phyloP scores from a whole-genome alignment of 2,797 vertebrate genomes.

The Pempheris klunzingeri region DNA sequence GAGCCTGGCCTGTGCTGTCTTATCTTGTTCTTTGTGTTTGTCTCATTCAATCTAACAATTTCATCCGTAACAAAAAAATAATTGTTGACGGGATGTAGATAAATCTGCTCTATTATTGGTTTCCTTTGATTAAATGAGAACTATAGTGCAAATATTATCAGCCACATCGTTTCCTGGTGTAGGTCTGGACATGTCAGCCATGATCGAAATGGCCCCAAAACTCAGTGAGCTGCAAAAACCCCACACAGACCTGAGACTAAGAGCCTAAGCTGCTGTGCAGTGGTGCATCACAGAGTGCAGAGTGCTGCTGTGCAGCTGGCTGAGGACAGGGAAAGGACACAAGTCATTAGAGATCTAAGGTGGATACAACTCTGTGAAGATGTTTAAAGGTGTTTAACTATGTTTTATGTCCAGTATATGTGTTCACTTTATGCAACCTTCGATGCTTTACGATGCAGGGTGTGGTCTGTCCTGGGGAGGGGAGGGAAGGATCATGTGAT shows the following conservation, averaged over 20 bases:
- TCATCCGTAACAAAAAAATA: not conserved
- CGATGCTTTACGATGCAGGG: not conserved
- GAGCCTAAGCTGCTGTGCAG: slow-evolving; percentile 32
- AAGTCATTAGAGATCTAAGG: not conserved
- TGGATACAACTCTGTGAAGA: not conserved
- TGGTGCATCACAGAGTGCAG: slow-evolving; percentile 11
- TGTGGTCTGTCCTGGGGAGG: not conserved
- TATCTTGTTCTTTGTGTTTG: not conserved
- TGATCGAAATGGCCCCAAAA: slow-evolving; percentile 46
- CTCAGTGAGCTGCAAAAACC: slow-evolving; percentile 46
- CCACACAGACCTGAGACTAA: slow-evolving; percentile 35
- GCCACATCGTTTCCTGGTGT: not conserved
- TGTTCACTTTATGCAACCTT: not conserved
- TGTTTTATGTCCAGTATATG: not conserved
- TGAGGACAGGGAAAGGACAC: not conserved
- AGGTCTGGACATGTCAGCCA: slow-evolving; percentile 5
- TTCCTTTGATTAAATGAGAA: slow-evolving; percentile 1
- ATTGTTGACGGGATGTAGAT: not conserved
- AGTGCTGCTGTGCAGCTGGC: not conserved
- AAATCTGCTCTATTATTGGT: not conserved
- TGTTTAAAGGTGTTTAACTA: not conserved
- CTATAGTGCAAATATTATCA: not conserved
- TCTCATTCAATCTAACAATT: slow-evolving; percentile 3
- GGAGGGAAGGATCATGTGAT: not conserved
- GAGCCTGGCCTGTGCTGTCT: not conserved